phyloP scores from a whole-genome alignment of 2,888 invertebrate genomes.

The Cheilosia pagana region DNA sequence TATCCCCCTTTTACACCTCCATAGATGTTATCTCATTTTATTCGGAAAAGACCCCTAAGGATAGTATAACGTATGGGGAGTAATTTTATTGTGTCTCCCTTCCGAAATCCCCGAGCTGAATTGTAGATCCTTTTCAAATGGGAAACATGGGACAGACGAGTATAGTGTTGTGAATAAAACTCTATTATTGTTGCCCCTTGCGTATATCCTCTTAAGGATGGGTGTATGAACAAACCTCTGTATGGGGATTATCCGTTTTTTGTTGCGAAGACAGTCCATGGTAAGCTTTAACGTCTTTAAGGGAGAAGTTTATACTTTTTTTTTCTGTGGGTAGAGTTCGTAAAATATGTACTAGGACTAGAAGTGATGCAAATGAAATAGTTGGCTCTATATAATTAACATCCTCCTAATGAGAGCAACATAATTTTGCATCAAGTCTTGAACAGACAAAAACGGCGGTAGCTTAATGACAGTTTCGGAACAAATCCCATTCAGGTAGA shows the following conservation, averaged over 20 bases:
- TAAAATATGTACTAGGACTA: constrained; percentile 2
- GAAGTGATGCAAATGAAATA: background rate
- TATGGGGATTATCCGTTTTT: constrained; percentile 27
- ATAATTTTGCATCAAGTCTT: too few species aligned
- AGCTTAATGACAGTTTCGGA: too few species aligned
- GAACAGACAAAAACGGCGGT: too few species aligned
- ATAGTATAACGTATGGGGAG: constrained; percentile 16
- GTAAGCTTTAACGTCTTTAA: background rate
- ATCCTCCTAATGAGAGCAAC: too few species aligned
- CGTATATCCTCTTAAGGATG: constrained; percentile 14
- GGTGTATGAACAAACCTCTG: constrained; percentile 3
- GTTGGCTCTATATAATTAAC: too few species aligned
- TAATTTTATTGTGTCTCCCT: constrained; percentile 16
- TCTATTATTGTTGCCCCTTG: constrained; percentile 6
- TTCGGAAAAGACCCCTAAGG: constrained; percentile 11
- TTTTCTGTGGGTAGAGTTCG: background rate
- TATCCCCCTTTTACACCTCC: constrained; percentile 16
- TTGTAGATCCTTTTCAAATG: constrained; percentile 37
- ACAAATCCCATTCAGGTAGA: too few species aligned
- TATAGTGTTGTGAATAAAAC: constrained; percentile 22
- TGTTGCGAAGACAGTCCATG: background rate
- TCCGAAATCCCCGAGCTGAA: constrained; percentile 31
- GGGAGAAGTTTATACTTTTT: constrained; percentile 9
- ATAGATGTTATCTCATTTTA: constrained; percentile 19
- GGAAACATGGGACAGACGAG: constrained; percentile 21